These are phyloP conservation scores for Heliornis fulica DNA, from an alignment of 2,113 vertebrate genomes.

Conservation along the genomic window DNA sequence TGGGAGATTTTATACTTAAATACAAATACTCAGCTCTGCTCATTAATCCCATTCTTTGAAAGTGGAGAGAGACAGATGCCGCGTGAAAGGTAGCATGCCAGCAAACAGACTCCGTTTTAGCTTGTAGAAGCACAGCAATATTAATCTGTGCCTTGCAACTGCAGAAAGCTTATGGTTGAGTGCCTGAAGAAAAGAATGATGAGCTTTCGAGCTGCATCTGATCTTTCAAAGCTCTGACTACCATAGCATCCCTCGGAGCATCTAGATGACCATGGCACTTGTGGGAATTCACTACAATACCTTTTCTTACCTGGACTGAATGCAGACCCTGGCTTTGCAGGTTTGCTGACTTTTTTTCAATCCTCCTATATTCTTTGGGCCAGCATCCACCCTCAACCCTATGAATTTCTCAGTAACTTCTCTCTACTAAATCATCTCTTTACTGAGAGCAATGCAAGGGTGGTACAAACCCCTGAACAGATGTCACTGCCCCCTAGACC, in stretches of 20 bases:
- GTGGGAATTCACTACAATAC: not conserved
- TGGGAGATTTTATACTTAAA: not conserved
- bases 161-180: not conserved
- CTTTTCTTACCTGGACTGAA: not conserved
- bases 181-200: not conserved
- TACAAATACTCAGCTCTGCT: not conserved
- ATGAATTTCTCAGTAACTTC: not conserved
- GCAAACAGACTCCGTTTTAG: not conserved
- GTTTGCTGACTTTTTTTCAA: not conserved
- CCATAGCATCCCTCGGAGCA: not conserved
- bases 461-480: not conserved
- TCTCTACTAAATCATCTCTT: not conserved
- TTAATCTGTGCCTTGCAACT: not conserved
- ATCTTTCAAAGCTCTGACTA: not conserved
- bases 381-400: not conserved
- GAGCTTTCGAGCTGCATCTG: not conserved
- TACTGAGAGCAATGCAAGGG: not conserved
- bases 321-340: not conserved
- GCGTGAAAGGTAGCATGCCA: rapidly evolving
- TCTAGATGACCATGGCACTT: not conserved
- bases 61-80: not conserved
- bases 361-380: not conserved
- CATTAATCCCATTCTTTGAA: not conserved
- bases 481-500: rapidly evolving
- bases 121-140: not conserved